These are phyloP conservation scores for Bradypodion pumilum DNA, from an alignment of 2,797 vertebrate genomes.

Conservation along the genomic window DNA sequence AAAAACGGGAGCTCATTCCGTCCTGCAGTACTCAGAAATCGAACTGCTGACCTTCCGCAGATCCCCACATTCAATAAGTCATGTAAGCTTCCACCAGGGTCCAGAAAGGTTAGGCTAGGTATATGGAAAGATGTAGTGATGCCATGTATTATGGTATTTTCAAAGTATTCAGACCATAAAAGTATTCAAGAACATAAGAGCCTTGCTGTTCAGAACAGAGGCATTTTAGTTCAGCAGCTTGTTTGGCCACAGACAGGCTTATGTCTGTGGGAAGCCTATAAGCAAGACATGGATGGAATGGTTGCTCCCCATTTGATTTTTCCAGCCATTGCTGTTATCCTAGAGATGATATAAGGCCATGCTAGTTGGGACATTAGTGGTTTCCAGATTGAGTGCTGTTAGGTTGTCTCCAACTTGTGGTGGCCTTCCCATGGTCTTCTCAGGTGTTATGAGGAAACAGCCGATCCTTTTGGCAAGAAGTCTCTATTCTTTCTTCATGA, in stretches of 20 bases:
- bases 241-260: background rate
- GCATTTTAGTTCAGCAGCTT: background rate
- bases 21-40: too few relatives aligned
- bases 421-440: too few relatives aligned
- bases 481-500: slow-evolving; percentile 11
- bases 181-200: background rate
- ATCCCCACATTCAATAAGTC: background rate
- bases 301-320: background rate
- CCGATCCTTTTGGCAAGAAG: slow-evolving; percentile 7
- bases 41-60: too few relatives aligned
- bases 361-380: too few relatives aligned
- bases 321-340: background rate
- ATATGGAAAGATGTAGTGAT: background rate
- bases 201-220: background rate
- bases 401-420: too few relatives aligned
- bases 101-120: background rate
- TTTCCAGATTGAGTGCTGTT: background rate
- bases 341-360: background rate
- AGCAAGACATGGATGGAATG: background rate
- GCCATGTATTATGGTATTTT: too few relatives aligned
- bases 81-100: background rate
- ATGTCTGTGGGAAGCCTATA: background rate
- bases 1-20: too few relatives aligned
- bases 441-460: slow-evolving; percentile 24
- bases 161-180: background rate